Evolutionary conservation across 1,140 invertebrate genomes (phyloP).

Genomic region (Bombus vancouverensis): DNA sequence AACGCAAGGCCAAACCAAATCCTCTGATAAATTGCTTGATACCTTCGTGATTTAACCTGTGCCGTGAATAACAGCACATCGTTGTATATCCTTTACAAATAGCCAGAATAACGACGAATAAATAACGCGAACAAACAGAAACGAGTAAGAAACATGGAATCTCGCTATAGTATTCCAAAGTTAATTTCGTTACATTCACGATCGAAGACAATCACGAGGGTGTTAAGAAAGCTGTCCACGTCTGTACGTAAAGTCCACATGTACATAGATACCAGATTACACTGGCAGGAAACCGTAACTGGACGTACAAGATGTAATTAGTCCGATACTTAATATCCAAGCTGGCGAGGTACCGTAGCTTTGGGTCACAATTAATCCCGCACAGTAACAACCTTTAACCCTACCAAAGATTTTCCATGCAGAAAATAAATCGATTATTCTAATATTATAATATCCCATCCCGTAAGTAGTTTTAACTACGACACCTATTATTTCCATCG

Average conservation of each 20-base stretch:
- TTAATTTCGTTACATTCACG: background rate
- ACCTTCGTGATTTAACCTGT: background rate
- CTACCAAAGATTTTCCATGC: background rate
- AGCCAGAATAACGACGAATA: background rate
- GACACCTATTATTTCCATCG: background rate
- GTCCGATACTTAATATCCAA: conserved; percentile 18
- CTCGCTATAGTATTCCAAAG: background rate
- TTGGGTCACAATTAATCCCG: conserved; percentile 48
- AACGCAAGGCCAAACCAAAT: background rate
- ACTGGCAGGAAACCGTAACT: background rate
- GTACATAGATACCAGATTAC: conserved; percentile 34
- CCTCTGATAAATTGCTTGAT: background rate
- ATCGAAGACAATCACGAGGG: background rate
- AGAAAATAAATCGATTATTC: background rate
- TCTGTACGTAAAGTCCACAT: conserved; percentile 22
- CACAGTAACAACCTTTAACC: conserved; percentile 36
- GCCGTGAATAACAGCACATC: too few relatives aligned
- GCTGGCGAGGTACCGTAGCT: conserved; percentile 32
- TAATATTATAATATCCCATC: background rate
- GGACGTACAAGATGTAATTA: conserved; percentile 17
- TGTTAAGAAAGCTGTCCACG: background rate
- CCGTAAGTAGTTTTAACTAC: background rate
- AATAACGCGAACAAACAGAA: background rate
- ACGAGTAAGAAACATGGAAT: background rate
- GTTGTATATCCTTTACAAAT: background rate